Conservation (phyloP, 2,888 invertebrate genomes). For the Resseliella maxima region DNA sequence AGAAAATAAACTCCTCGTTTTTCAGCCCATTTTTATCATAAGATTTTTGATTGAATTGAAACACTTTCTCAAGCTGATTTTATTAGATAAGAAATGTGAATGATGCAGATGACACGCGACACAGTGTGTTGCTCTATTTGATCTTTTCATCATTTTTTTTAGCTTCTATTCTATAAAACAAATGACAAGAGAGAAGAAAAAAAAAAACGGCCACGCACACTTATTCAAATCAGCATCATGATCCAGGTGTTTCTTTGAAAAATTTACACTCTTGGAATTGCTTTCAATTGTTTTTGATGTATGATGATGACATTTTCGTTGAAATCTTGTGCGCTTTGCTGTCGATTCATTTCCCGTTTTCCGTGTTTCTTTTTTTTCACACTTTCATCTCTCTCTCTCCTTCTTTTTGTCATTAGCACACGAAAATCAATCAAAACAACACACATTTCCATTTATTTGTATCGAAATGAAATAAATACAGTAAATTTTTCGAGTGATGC, state of each 20-base stretch:
- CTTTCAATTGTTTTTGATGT: slow-evolving; percentile 28
- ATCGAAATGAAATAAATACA: background rate
- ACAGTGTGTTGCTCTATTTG: background rate
- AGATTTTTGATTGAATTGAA: background rate
- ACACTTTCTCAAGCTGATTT: background rate
- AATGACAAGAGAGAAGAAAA: background rate
- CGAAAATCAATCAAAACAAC: slow-evolving; percentile 4
- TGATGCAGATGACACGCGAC: slow-evolving; percentile 43
- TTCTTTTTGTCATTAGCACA: background rate
- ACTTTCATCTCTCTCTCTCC: too few species aligned
- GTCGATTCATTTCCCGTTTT: too few species aligned
- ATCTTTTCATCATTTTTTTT: slow-evolving; percentile 23
- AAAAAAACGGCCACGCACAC: background rate
- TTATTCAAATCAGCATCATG: background rate
- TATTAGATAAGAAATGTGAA: background rate
- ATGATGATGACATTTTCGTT: slow-evolving; percentile 8
- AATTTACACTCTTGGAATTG: background rate
- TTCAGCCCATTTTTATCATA: background rate
- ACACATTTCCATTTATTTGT: background rate
- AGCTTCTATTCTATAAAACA: background rate
- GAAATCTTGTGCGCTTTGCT: too few species aligned
- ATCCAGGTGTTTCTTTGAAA: background rate
- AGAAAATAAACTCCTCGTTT: too few species aligned
- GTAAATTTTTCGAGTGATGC: background rate
- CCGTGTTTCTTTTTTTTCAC: too few species aligned